phyloP scores from a whole-genome alignment of 2,113 vertebrate genomes.

The Sylvilagus bachmani region DNA sequence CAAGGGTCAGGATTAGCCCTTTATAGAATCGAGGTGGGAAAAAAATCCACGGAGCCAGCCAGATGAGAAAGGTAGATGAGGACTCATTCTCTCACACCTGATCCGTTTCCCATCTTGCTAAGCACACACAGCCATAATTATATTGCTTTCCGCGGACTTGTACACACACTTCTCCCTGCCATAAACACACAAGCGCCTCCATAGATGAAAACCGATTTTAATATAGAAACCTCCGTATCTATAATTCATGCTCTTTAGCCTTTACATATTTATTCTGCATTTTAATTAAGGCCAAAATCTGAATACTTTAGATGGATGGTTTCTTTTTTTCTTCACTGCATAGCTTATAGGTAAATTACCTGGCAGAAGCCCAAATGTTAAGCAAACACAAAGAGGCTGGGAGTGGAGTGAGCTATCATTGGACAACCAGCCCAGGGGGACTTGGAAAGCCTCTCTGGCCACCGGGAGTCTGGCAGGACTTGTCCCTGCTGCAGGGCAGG shows the following conservation, averaged over 20 bases:
- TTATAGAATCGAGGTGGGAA: not conserved
- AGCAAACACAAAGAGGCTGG: constrained; percentile 29
- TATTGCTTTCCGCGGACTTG: not conserved
- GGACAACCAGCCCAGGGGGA: not conserved
- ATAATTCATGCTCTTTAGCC: constrained; percentile 83
- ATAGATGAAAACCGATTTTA: constrained; percentile 70
- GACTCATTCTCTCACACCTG: constrained; percentile 52
- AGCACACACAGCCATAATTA: constrained; percentile 37
- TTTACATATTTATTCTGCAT: constrained; percentile 80
- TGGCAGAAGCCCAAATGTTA: constrained; percentile 70
- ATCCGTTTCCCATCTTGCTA: constrained; percentile 37
- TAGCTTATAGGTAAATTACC: constrained; percentile 70
- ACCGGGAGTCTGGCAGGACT: not conserved
- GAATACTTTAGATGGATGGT: constrained; percentile 71
- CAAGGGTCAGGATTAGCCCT: constrained; percentile 79
- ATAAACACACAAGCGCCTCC: not conserved
- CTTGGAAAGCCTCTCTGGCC: not conserved
- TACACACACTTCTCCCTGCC: constrained; percentile 29
- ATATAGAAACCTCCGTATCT: constrained; percentile 72
- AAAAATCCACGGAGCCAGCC: not conserved
- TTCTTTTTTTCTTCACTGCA: constrained; percentile 69
- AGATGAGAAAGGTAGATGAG: constrained; percentile 53
- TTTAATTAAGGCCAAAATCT: constrained; percentile 79
- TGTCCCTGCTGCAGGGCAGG: not conserved
- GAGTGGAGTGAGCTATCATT: constrained; percentile 19